phyloP scores from a whole-genome alignment of 2,888 invertebrate species.

The Meiosimyza platycephala region DNA sequence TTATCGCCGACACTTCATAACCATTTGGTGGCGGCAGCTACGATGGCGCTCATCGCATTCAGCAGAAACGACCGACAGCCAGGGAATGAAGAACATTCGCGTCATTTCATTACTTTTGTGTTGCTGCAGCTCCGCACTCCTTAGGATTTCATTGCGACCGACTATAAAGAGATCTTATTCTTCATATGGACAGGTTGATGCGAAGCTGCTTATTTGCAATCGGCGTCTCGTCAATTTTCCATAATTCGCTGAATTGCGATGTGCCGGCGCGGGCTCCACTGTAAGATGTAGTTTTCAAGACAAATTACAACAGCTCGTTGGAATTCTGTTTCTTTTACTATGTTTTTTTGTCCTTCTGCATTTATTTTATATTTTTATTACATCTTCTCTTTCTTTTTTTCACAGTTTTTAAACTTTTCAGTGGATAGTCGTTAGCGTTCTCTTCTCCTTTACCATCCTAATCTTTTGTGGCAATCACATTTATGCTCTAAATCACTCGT shows the following conservation, averaged over 20 bases:
- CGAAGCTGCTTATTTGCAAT: constrained; percentile 32
- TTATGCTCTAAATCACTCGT: constrained; percentile 14
- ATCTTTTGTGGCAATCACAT: constrained; percentile 24
- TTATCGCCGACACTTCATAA: constrained; percentile 56
- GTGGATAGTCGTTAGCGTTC: not conserved
- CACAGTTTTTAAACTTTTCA: not conserved
- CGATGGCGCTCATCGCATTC: not conserved
- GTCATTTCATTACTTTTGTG: constrained; percentile 24
- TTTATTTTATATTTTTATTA: constrained; percentile 8
- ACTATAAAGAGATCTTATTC: not conserved
- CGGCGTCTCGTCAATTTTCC: constrained; percentile 32
- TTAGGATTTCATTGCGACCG: not conserved
- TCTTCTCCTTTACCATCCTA: not conserved
- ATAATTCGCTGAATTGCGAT: constrained; percentile 23
- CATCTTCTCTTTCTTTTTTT: not conserved
- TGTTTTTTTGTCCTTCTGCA: not conserved
- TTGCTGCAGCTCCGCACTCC: not conserved
- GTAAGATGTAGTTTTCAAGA: not conserved
- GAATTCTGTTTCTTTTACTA: not conserved
- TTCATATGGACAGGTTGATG: constrained; percentile 9
- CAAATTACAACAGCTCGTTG: constrained; percentile 17
- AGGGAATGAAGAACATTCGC: not conserved
- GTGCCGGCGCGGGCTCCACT: not conserved
- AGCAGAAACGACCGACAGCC: too few species aligned
- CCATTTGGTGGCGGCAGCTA: constrained; percentile 21